Base-by-base conservation (phyloP, 2,797 vertebrate genomes). In the Brachyrhaphis roseni region DNA sequence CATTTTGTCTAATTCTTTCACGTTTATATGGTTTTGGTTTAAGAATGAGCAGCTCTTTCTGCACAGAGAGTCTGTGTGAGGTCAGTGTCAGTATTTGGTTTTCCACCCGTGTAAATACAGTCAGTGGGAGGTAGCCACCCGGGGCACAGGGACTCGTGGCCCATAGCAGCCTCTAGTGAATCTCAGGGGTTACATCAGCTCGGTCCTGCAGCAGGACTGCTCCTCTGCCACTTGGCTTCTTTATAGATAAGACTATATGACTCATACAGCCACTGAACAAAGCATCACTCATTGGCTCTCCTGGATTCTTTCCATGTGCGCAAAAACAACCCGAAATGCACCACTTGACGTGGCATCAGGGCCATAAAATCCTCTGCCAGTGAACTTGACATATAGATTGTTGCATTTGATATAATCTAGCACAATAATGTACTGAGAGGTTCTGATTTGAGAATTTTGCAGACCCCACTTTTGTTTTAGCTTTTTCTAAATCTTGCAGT, bases 201-300 rank as follows among this genome's bases (percentile, higher is more conserved):
- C 80, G 86, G 83, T 93, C 91, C 91, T 94, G 94, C 93, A 92
- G 94, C 92, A 95, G 85, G 81, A 90, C 89, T 82, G 87, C 86
- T 93, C 85, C 84, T 84, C 91, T 89, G 86, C 89, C 93, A 92
- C 88, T 93, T 93, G 91, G 89, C 87, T 92, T 91, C 87, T 92
- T 91, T 92, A 91, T 84, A 94, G 91, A 92, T 93, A 94, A 93
- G 85, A 92, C 93, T 90, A 90, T 91, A 94, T 94, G 94, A 95
- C 91, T 95, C 94, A 95, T 93, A 90, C 91, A 93, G 90, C 88
- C 87, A 76, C 89, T 86, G 93, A 92, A 87, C 80, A 89, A 91
- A 88, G 83, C 89, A 86, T 78, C 88, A 77, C 79, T 80, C 87
- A 34, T 47, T 87, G 86, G 79, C 82, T 83, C 81, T 62, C 70